These are phyloP conservation scores for Hesperia comma DNA, from an alignment of 2,888 invertebrate species.

Conservation along the genomic window DNA sequence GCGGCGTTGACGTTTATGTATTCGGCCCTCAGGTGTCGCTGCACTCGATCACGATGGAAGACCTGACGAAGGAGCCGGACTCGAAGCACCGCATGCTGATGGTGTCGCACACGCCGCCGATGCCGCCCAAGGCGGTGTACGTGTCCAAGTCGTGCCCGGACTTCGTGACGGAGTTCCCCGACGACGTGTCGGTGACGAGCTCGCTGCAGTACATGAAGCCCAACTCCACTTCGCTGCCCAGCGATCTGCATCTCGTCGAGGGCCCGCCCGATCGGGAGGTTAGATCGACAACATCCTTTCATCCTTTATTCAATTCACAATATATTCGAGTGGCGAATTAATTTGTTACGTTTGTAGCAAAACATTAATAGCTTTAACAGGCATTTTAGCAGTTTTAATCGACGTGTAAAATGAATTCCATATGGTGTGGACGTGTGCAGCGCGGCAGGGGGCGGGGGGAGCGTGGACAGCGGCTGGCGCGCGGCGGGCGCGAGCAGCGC, in stretches of 20 bases:
- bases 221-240: slow-evolving; percentile 58
- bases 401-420: no score
- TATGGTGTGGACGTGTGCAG: slow-evolving; percentile 16
- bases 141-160: slow-evolving; percentile 93
- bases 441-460: slow-evolving; percentile 18
- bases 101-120: slow-evolving; percentile 85
- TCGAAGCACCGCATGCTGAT: slow-evolving; percentile 94
- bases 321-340: no score
- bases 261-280: slow-evolving; percentile 50
- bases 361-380: no score
- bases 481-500: slow-evolving; percentile 48
- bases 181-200: slow-evolving; percentile 45
- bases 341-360: no score
- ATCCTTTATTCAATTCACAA: no score
- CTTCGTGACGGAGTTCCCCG: slow-evolving; percentile 68
- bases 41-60: slow-evolving; percentile 95
- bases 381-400: no score
- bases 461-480: slow-evolving; percentile 1
- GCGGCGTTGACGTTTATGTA: neutral
- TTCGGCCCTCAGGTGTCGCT: slow-evolving; percentile 86
- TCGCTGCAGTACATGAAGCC: slow-evolving; percentile 41
- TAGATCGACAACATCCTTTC: neutral
- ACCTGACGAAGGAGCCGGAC: slow-evolving; percentile 90
- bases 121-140: slow-evolving; percentile 78
- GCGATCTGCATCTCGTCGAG: slow-evolving; percentile 56